Evolutionary conservation across 2,113 vertebrate species (phyloP).

Genomic region (Narcine bancroftii): DNA sequence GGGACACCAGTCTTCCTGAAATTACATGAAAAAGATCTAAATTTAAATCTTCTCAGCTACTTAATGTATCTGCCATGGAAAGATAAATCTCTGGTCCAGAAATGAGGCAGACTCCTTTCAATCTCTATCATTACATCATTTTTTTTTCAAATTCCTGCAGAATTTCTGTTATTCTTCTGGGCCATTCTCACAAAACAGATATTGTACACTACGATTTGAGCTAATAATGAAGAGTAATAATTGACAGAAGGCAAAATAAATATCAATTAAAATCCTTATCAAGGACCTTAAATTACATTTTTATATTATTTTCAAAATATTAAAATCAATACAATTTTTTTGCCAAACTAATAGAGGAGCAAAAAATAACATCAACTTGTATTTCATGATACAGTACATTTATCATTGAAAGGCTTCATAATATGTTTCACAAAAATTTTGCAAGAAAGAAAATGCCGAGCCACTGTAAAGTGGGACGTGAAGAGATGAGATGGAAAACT

Average conservation of each 20-base stretch:
- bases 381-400: background rate
- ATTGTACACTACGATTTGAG: background rate
- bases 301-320: background rate
- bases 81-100: background rate
- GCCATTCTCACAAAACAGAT: background rate
- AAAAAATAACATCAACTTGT: background rate
- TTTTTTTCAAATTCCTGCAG: background rate
- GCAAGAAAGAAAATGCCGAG: background rate
- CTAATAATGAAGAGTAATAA: background rate
- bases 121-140: background rate
- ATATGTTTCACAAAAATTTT: background rate
- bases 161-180: background rate
- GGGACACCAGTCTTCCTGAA: background rate
- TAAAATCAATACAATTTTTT: background rate
- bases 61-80: background rate
- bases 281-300: background rate
- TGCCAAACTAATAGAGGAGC: too few species aligned
- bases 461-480: background rate
- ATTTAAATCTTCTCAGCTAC: constrained; percentile 20
- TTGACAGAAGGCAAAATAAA: background rate
- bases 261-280: background rate
- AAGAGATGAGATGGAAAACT: background rate
- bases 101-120: background rate
- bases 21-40: constrained; percentile 18
- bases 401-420: background rate